Evolutionary conservation across 1,140 invertebrate genomes (phyloP), one percentile per base, ranked within the genome.

Genomic region (Drosophila miranda): DNA sequence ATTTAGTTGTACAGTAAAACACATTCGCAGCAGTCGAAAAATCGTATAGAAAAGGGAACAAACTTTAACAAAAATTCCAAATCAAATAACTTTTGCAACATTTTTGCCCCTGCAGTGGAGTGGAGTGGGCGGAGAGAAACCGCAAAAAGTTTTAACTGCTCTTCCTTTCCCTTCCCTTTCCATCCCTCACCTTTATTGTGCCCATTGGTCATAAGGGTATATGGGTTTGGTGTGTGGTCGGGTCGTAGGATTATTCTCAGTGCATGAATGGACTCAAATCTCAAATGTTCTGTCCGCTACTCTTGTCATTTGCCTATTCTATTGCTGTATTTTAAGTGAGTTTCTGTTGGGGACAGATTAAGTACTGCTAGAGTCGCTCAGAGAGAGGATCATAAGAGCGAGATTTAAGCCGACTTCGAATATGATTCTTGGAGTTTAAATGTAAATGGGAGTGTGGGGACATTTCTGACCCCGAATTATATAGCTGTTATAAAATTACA

Each of bases 1-100:
- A 84, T 81, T 84, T 84, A 74, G 81, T 38, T 81, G 73, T 75
- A 77, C 78, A 81, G 30, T 11, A 66, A 84, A 79, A 83, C 67
- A 81, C 67, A 81, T 51, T 80, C 62, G 64, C 46, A 80, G 43
- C 54, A 58, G 56, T 38, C 49, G 26, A 43, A 49, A 75, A 75
- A 66, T 53, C 71, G 67, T 67, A 58, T 73, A 75, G 49, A 53
- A 62, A 46, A 80, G 54, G 34, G 11, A 38, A 63, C 52, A 66
- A 76, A 84, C 58, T 71, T 80, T 58, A 56, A 23, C 50, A 38
- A 72, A 67, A 79, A 78, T 81, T 81, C 68, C 73, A 81, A 84
- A 86, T 84, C 81, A 84, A 84, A 86, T 84, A 84, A 84, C 73
- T 84, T 83, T 83, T 49, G 46, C 21, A 83, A 83, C 80, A 38